Conservation (phyloP, 2,113 vertebrate genomes). For the Aramus guarauna region DNA sequence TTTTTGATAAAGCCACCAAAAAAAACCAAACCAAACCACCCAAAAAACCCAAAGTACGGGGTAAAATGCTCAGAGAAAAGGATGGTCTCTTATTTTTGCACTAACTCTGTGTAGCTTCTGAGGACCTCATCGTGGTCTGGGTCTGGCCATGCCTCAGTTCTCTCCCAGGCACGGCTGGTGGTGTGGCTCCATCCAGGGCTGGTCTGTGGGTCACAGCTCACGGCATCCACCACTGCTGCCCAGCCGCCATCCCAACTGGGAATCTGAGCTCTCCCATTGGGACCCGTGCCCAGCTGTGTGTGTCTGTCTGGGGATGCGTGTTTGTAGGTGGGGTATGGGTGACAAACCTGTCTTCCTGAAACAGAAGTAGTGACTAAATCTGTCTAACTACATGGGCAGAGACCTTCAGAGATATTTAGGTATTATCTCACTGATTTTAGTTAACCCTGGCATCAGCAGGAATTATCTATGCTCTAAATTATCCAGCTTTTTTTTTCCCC, state of each 20-base stretch:
- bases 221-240: neutral
- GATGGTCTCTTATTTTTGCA: neutral
- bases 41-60: accelerated
- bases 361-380: neutral
- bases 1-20: slow-evolving; percentile 11
- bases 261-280: neutral
- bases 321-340: neutral
- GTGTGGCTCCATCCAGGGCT: neutral
- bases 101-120: neutral
- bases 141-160: neutral
- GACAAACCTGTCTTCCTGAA: neutral
- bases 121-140: neutral
- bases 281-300: neutral
- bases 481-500: neutral
- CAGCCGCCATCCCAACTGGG: accelerated
- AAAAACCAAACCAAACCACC: neutral
- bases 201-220: neutral
- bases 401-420: neutral
- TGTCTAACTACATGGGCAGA: neutral
- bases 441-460: neutral
- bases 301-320: neutral
- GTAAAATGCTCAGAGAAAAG: neutral
- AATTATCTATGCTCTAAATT: neutral
- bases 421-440: neutral
- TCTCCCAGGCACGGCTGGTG: neutral